A percentile compares a stretch with the other conserved stretches of the same genome.
Evolutionary conservation across 2,113 vertebrate genomes (phyloP).

Genomic region (Pseudorasbora parva): DNA sequence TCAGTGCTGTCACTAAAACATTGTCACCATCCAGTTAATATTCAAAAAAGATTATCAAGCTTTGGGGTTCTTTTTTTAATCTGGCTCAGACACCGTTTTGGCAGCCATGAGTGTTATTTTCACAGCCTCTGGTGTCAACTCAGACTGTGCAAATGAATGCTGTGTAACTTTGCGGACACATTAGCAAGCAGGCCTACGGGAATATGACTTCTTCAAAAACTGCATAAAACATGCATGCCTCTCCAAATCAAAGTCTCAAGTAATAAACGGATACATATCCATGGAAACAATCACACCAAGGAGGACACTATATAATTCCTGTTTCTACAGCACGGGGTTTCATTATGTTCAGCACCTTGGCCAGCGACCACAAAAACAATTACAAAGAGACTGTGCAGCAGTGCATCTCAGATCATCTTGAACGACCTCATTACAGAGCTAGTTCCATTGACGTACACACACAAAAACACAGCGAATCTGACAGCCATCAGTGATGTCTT

Average conservation of each 20-base stretch:
- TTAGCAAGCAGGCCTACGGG: slow-evolving; percentile 14
- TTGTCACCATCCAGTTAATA: slow-evolving; percentile 8
- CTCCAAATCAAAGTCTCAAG: neutral
- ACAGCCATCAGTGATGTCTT: neutral
- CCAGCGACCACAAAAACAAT: slow-evolving; percentile 61
- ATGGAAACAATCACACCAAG: slow-evolving; percentile 3
- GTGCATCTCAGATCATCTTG: slow-evolving; percentile 1
- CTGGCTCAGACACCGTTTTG: slow-evolving; percentile 30
- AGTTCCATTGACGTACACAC: neutral
- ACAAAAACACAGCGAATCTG: neutral
- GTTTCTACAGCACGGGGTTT: slow-evolving; percentile 17
- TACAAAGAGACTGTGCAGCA: neutral
- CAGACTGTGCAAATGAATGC: slow-evolving; percentile 66
- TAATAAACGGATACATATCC: neutral
- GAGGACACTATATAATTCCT: neutral
- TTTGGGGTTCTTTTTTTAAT: slow-evolving; percentile 10
- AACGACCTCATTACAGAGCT: neutral
- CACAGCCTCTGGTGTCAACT: slow-evolving; percentile 62
- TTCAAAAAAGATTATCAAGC: neutral
- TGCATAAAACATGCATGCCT: neutral
- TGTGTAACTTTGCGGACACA: slow-evolving; percentile 47
- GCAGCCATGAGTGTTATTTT: slow-evolving; percentile 45
- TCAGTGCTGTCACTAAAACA: slow-evolving; percentile 1
- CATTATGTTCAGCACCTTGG: slow-evolving; percentile 72
- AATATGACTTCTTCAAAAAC: slow-evolving; percentile 31